A percentile compares a stretch with the other conserved stretches of the same genome.
phyloP scores from a whole-genome alignment of 1,140 invertebrate genomes.

The Drosophila albomicans region DNA sequence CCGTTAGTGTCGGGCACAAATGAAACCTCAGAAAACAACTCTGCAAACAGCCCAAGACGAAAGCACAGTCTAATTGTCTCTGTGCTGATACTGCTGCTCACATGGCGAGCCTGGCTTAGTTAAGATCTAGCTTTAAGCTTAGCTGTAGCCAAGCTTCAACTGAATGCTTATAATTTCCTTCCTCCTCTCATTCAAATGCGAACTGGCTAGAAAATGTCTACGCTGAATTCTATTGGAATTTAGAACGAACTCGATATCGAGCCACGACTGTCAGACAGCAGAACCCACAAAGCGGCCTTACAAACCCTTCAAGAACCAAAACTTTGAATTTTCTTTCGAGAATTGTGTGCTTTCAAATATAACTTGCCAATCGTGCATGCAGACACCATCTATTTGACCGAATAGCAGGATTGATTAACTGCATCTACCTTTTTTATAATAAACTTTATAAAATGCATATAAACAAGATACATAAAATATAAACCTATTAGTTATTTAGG shows the following conservation, averaged over 20 bases:
- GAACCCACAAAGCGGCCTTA: conserved; percentile 36
- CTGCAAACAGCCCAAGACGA: conserved; percentile 1
- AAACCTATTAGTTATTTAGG: conserved; percentile 26
- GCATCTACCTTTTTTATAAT: conserved; percentile 41
- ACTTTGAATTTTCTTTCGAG: conserved; percentile 5
- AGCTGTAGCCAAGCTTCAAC: conserved; percentile 17
- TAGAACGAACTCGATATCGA: too few species aligned
- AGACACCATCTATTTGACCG: conserved; percentile 39
- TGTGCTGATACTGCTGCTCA: conserved; percentile 34
- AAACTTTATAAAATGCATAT: conserved; percentile 22
- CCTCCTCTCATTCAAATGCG: conserved; percentile 1
- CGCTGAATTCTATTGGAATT: background rate
- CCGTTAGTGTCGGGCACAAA: conserved; percentile 66
- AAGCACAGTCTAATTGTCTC: conserved; percentile 3
- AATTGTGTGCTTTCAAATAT: conserved; percentile 31
- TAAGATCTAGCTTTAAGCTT: conserved; percentile 18
- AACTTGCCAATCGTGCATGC: conserved; percentile 70
- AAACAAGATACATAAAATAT: conserved; percentile 6
- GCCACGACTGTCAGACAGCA: conserved; percentile 33
- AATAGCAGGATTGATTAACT: conserved; percentile 53
- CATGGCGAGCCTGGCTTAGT: conserved; percentile 15
- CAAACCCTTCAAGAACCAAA: background rate
- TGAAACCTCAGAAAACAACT: conserved; percentile 36
- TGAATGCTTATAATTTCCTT: background rate
- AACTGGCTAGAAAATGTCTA: background rate